These are phyloP conservation scores for Cryptus armator DNA, from an alignment of 2,888 invertebrate species.

Conservation along the genomic window DNA sequence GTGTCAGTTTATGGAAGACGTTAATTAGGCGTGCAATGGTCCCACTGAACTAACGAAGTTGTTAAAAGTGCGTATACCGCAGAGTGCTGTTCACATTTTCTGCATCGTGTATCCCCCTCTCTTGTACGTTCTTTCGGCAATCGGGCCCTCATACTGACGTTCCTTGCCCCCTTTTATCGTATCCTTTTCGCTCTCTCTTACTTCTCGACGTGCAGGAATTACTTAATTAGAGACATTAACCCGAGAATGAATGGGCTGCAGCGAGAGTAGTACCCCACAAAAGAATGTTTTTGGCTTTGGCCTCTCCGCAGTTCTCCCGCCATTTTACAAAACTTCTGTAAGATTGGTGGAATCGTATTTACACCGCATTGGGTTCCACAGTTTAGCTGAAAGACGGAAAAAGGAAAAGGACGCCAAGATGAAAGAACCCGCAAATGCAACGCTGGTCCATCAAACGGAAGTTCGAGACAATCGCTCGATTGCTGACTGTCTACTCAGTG, in stretches of 20 bases:
- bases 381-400: slow-evolving; percentile 23
- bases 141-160: slow-evolving; percentile 7
- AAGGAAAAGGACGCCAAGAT: slow-evolving; percentile 43
- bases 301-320: not conserved
- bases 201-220: slow-evolving; percentile 42
- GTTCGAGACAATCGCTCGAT: slow-evolving; percentile 78
- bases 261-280: not conserved
- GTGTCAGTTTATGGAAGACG: not conserved
- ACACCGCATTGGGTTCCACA: slow-evolving; percentile 13
- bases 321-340: slow-evolving; percentile 2
- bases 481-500: slow-evolving; percentile 71
- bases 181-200: not conserved
- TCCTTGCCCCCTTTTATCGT: slow-evolving; percentile 16
- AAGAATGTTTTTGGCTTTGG: slow-evolving; percentile 19
- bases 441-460: slow-evolving; percentile 47
- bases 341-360: slow-evolving; percentile 2
- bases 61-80: not conserved
- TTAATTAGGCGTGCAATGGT: slow-evolving; percentile 14
- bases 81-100: slow-evolving; percentile 30
- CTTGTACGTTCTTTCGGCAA: slow-evolving; percentile 2
- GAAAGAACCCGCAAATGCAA: slow-evolving; percentile 43
- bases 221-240: slow-evolving; percentile 60
- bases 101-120: slow-evolving; percentile 29
- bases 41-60: slow-evolving; percentile 23
- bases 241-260: slow-evolving; percentile 10